Conservation (phyloP, 2,888 invertebrate genomes). For the Synergus gifuensis region DNA sequence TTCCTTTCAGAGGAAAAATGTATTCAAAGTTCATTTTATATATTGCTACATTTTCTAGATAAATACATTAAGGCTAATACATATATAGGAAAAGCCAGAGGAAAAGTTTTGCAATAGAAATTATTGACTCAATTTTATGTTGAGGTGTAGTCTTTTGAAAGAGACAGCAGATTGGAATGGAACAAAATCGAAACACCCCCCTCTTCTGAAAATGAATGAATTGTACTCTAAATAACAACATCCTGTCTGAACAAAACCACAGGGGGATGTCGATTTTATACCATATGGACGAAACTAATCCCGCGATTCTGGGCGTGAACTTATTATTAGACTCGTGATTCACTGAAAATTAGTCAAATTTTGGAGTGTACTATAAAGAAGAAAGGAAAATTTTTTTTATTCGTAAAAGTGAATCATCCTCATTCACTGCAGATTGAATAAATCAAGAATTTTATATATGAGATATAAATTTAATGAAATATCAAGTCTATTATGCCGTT, state of each 20-base stretch:
- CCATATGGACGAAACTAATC: not conserved
- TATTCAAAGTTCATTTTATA: too few relatives aligned
- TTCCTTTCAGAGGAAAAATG: not conserved
- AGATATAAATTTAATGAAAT: not conserved
- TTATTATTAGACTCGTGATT: not conserved
- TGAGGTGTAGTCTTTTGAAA: not conserved
- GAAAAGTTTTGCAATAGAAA: not conserved
- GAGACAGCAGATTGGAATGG: conserved; percentile 2
- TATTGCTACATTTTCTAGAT: too few relatives aligned
- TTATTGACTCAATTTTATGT: not conserved
- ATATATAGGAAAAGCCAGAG: too few relatives aligned
- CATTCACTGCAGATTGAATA: not conserved
- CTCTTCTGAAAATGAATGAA: conserved; percentile 25
- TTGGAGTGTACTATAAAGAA: not conserved
- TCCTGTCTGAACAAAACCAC: not conserved
- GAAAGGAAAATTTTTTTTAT: not conserved
- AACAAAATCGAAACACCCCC: conserved; percentile 9
- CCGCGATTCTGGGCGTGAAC: not conserved
- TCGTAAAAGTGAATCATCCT: not conserved
- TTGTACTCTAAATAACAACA: conserved; percentile 6
- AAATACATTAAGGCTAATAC: too few relatives aligned
- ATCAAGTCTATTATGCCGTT: not conserved
- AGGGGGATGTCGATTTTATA: not conserved
- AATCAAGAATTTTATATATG: not conserved
- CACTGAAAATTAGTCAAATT: not conserved